Base-by-base conservation (phyloP, 2,797 vertebrate species). In the Lerista edwardsae region DNA sequence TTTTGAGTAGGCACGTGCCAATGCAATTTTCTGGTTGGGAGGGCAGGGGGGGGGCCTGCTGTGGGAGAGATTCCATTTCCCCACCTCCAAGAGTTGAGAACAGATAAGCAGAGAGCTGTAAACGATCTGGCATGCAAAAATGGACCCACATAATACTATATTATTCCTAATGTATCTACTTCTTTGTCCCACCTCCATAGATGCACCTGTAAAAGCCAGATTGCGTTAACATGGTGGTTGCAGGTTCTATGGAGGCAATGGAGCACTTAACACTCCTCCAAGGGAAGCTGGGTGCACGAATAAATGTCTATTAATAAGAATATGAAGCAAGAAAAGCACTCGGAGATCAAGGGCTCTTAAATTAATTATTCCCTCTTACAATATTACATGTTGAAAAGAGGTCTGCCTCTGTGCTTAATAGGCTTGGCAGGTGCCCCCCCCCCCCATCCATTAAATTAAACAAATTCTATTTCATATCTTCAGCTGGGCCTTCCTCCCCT, bases 321-420 rank as follows among this genome's bases (percentile, higher is more conserved):
- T 91, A 92, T 84, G 90, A 94, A 94, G 88, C 77, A 68, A 91
- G 57, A 72, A 91, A 89, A 79, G 31, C 86, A 93, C 82, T 85
- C 80, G 61, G 91, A 93, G 93, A 94, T 91, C 94, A 93, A 93
- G 91, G 94, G 86, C 84, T 92, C 92, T 8, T 85, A 91, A 93
- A 95, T 96, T 94, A 94, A 95, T 95, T 96, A 92, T 92, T 93
- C 86, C 91, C 91, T 91, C 90, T 95, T 94, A 90, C 81, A 88
- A 93, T 89, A 92, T 84, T 90, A 85, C 80, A 88, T 84, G 91
- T 88, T 90, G 87, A 92, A 94, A 95, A 88, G n/a, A 87, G 91
- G 76, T 69, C 89, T 91, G 93, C 88, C 87, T 91, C 91, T 94
- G 91, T 89, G 89, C 94, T 64, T 93, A 92, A 91, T 91, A 85